Evolutionary conservation across 2,888 invertebrate genomes (phyloP), one percentile per base, ranked within the genome.

Genomic region (Plutella xylostella): DNA sequence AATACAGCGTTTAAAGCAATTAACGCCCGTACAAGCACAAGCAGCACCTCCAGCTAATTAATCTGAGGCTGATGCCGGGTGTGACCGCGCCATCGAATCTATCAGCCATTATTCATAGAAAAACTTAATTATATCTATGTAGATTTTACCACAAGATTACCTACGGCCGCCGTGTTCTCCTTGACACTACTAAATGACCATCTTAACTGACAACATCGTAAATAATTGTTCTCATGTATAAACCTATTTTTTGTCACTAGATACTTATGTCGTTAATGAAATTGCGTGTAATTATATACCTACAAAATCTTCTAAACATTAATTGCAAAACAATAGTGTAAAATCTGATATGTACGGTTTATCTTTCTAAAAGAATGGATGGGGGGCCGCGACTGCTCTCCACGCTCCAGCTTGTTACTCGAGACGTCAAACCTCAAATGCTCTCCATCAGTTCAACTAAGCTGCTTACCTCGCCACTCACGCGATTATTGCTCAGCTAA

Each of bases 1-100:
- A 77, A 73, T 66, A 76, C 71, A 68, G 60, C 72, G 68, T 72
- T 79, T 77, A 77, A 58, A 63, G 67, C 71, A 79, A 82, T 80
- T 82, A 79, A 67, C 67, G 65, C 60, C 63, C 65, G 67, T 72
- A 76, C 68, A 70, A 71, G 68, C 18, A 19, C 58, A 60, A 62
- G 57, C 64, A 56, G 64, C 69, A 65, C 65, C 68, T 70, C 72
- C 71, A 72, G 65, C 66, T 65, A 73, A 73, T 73, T 71, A 71
- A 68, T 71, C 60, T 63, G 57, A 59, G 57, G 58, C 57, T 68
- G 67, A 70, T 68, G 57, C 56, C 55, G 51, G 53, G 22, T 52
- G 55, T 51, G 57, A 61, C 59, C 55, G 51, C 53, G 60, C 55
- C 53, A 58, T 58, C 55, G 55, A 59, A 65, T 61, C 64, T 57